Evolutionary conservation across 2,797 vertebrate genomes (phyloP), one percentile per base, ranked within the genome.

Genomic region (Phrynocephalus guinanensis): DNA sequence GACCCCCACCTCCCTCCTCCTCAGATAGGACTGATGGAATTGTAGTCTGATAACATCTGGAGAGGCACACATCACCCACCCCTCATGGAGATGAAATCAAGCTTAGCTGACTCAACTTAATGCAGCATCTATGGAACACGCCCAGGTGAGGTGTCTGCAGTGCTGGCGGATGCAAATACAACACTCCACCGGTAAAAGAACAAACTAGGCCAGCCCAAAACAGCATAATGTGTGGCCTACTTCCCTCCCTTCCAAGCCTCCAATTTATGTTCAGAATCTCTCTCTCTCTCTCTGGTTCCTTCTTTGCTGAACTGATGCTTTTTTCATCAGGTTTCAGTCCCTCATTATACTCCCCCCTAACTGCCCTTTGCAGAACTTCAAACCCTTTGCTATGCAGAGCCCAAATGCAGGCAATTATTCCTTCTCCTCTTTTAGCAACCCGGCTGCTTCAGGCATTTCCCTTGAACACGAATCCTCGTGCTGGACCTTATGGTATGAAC

Each of bases 101-200:
- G 18, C 18, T 75, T 63, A 48, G 48, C 82, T 85, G 82, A 82
- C 50, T 86, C 88, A 83, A 66, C 52, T 52, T 67, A 52, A 52
- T 84, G 50, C 66, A 67, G 72, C 44, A n/a, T 24, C 68, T 48
- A 70, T 79, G 13, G n/a, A 79, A 75, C 86, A 82, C 86, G 63
- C 86, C 89, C 86, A 66, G 20, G 67, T 72, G 63, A 80, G 72
- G 66, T 85, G 75, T 70, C 78, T 71, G 44, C 86, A 76, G 78
- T 56, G 72, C 66, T 77, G 77, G 56, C 9, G 30, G n/a, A 33
- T n/a, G 60, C 68, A 84, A 44, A 33, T 18, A 63, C 72, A 79
- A 20, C 10, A 63, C 83, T 48, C 56, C 79, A n/a, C 73, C 11
- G 72, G 28, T 50, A 76, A 63, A 83, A 83, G 81, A 89, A 83